Evolutionary conservation across 2,797 vertebrate species (phyloP), one percentile per base, ranked within the genome.

Genomic region (Hylomyscus alleni): DNA sequence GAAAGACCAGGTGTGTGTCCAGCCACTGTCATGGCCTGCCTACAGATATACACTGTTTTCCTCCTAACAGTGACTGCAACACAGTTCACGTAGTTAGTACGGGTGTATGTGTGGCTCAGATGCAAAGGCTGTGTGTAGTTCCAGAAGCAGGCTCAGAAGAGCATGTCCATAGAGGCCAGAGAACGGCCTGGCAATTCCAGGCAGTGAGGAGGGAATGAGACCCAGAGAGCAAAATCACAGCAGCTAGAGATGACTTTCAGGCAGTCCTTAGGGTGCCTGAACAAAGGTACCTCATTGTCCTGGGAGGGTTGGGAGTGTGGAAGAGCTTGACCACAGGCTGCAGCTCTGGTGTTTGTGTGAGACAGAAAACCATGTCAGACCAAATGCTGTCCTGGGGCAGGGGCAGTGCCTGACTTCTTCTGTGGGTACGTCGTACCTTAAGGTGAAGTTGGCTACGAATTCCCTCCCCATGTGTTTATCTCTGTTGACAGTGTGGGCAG

Each of bases 201-300:
- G 40, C 50, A 19, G 22, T 19, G 31, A 65, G 24, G 54, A 67
- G 47, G 76, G 80, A 92, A 44, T 4, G 44, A 44, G 12, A 65
- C 72, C 62, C 50, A 29, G 88, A 86, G 88, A 62, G 24, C 40
- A 91, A 87, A 81, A 83, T 40, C 72, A 86, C 24, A 12, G 8
- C 80, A 94, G 44, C 31, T 15, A 24, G 72, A 62, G 78, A 82
- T 20, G 88, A 92, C 78, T 91, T 86, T 83, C 69, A 11, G n/a
- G 92, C 15, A 65, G 9, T 26, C 37, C 90, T n/a, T n/a, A 65
- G 31, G 58, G 29, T 73, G 62, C 34, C 83, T 73, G 3, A 86
- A 93, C 93, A 44, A 6, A 92, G 60, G 73, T 44, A 31, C 69
- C 37, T 13, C 24, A 34, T 54, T n/a, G 34, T 3, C 12, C 15